Evolutionary conservation across 2,888 invertebrate genomes (phyloP).

Genomic region (Oxycera nigricornis): DNA sequence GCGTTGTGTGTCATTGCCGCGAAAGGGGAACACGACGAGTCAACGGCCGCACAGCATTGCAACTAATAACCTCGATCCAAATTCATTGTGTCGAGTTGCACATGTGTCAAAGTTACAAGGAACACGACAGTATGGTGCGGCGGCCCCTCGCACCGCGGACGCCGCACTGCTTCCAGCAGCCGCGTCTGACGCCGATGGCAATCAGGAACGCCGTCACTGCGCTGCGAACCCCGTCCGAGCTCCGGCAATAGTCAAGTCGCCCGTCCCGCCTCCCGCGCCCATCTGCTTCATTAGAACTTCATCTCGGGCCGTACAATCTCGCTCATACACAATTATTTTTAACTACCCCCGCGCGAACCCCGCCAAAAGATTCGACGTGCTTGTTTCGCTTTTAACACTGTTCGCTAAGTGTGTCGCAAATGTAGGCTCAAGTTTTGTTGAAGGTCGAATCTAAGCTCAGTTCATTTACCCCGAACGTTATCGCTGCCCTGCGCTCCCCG

Average conservation of each 20-base stretch:
- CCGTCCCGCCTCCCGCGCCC: background rate
- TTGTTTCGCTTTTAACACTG: conserved; percentile 3
- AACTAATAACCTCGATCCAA: conserved; percentile 62
- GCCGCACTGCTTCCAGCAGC: background rate
- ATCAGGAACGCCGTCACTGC: background rate
- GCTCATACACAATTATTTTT: background rate
- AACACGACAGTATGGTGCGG: conserved; percentile 11
- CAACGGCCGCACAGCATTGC: conserved; percentile 61
- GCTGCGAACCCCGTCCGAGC: background rate
- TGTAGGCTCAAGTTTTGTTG: conserved; percentile 39
- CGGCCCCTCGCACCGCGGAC: background rate
- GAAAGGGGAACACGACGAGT: conserved; percentile 48
- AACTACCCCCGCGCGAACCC: background rate
- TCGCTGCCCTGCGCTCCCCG: background rate
- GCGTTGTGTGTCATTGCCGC: conserved; percentile 37
- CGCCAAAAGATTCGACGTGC: background rate
- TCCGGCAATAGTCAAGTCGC: background rate
- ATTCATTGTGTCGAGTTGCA: conserved; percentile 50
- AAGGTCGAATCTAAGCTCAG: conserved; percentile 40
- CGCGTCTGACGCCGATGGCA: background rate
- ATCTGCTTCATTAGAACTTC: background rate
- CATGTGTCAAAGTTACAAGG: conserved; percentile 32
- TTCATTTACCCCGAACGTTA: conserved; percentile 35
- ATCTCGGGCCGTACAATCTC: background rate
- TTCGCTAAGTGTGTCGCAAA: conserved; percentile 35